phyloP scores from a whole-genome alignment of 2,797 vertebrate genomes.

The Paedocypris micromegethes region DNA sequence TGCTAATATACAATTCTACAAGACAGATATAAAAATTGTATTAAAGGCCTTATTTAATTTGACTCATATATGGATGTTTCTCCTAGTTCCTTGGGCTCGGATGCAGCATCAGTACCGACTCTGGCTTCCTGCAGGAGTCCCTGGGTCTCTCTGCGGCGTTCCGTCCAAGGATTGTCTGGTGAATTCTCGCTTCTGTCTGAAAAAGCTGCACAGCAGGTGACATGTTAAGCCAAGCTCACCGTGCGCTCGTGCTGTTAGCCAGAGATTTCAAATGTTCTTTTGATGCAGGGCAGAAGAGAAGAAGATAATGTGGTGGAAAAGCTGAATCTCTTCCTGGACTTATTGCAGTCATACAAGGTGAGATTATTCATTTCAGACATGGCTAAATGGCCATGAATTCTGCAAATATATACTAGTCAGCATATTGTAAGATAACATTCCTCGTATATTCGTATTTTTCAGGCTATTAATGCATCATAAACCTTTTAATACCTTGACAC shows the following conservation, averaged over 20 bases:
- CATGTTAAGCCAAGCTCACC: neutral
- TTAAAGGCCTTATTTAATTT: no score
- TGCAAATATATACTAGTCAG: no score
- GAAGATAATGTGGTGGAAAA: conserved; percentile 97
- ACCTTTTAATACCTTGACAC: no score
- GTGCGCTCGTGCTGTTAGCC: no score
- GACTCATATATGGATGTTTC: neutral
- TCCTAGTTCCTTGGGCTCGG: conserved; percentile 82
- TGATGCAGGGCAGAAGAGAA: conserved; percentile 83
- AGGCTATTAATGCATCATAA: no score
- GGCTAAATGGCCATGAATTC: neutral
- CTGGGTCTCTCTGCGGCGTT: conserved; percentile 84
- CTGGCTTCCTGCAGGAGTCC: conserved; percentile 80
- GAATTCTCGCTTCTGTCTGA: conserved; percentile 90
- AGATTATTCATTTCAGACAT: conserved; percentile 51
- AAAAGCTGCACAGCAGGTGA: conserved; percentile 91
- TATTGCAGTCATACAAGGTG: conserved; percentile 94
- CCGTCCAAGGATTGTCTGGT: conserved; percentile 87
- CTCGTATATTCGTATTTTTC: no score
- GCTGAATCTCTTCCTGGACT: conserved; percentile 90
- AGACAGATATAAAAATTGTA: neutral
- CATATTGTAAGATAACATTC: no score
- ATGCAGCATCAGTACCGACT: conserved; percentile 78
- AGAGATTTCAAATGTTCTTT: conserved; percentile 29
- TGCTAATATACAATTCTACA: neutral